These are phyloP conservation scores for Aproaerema taeniolella DNA, from an alignment of 2,888 invertebrate species.

Conservation along the genomic window DNA sequence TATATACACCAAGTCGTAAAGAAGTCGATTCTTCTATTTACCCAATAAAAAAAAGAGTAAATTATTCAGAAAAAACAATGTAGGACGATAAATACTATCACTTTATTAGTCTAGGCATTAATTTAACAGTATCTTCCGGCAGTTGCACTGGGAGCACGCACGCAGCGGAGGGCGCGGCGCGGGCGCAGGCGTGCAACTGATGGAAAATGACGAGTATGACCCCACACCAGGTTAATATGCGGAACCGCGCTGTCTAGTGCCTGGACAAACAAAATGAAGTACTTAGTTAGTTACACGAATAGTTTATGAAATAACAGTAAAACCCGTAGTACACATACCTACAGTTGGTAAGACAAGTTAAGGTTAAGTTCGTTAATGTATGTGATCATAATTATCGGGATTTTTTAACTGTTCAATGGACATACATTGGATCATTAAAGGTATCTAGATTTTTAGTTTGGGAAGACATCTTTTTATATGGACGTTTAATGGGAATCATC, in stretches of 20 bases:
- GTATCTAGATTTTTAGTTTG: no score
- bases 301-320: no score
- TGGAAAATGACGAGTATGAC: constrained; percentile 67
- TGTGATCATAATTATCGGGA: no score
- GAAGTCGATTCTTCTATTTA: no score
- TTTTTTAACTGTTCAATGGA: no score
- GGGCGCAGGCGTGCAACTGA: constrained; percentile 58
- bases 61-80: background rate
- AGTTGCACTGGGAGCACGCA: constrained; percentile 48
- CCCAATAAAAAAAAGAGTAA: background rate
- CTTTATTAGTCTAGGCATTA: constrained; percentile 37
- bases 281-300: constrained; percentile 22
- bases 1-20: no score
- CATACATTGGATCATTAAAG: no score
- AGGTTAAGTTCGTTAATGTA: no score
- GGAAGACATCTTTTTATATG: no score
- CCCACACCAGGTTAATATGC: constrained; percentile 47
- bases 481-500: no score
- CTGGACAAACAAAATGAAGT: constrained; percentile 21
- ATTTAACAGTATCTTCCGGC: constrained; percentile 64
- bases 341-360: no score
- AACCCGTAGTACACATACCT: no score
- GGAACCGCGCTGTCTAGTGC: constrained; percentile 1
- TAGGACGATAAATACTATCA: background rate
- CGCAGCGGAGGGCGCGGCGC: constrained; percentile 16